Base-by-base conservation (phyloP, 2,888 invertebrate genomes). In the Rhyacophila evoluta region DNA sequence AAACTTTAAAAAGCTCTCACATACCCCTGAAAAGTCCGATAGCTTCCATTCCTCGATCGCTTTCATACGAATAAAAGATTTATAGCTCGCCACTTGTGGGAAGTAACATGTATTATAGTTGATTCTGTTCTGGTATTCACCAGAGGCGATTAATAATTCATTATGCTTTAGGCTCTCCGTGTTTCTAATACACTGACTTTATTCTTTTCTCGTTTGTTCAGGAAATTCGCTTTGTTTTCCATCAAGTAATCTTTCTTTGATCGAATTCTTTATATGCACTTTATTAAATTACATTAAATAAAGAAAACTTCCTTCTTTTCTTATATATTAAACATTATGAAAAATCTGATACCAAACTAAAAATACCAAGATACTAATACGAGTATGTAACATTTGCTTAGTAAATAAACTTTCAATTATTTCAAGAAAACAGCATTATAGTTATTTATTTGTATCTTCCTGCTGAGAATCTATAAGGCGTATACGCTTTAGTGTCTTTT, bases 61-160 rank as follows among this genome's bases (percentile, higher is more conserved):
- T 15, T 19, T 41, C 41, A 41, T 41, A 41, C 41, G 41, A 41
- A 41, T 41, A 15, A 19, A 41, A 41, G 41, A 41, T 41, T 41
- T 41, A 41, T 41, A 8, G 41, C 19, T 41, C 41, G 41, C 41
- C 41, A 41, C 41, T 41, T 41, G 41, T 41, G 41, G 41, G 41
- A 41, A 12, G 12, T 1, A 15, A 41, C 41, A 41, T 41, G 41
- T 41, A 41, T 41, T 41, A 19, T 15, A 41, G 41, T 41, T 41
- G 41, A 41, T 41, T 41, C 41, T 19, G 19, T 19, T 41, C 41
- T 41, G 15, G 5, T 15, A 41, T 41, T 41, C 41, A 41, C 12
- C 19, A 41, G 15, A 15, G 41, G 12, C 41, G 41, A 41, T 41
- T 41, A 41, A 41, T 41, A 41, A 41, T 41, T 41, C 12, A 41